A percentile compares a stretch with the other conserved stretches of the same genome.
Conservation (phyloP, 2,113 vertebrate genomes). For the Candoia aspera region DNA sequence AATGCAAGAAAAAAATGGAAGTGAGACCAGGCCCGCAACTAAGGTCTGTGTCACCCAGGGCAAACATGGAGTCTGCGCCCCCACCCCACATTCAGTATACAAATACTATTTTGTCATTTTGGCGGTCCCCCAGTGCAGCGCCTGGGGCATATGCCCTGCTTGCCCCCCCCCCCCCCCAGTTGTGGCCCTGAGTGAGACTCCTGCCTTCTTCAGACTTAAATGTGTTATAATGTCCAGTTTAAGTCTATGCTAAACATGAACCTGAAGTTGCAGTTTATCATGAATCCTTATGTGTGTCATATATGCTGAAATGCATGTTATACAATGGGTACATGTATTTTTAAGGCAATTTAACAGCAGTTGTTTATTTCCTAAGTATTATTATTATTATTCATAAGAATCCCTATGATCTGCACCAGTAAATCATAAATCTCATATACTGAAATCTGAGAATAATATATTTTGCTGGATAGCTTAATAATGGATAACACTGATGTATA, state of each 20-base stretch:
- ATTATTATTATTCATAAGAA: slow-evolving; percentile 24
- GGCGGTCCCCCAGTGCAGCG: too few relatives aligned
- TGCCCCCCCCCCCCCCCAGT: too few relatives aligned
- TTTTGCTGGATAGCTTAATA: slow-evolving; percentile 35
- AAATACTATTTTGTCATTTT: too few relatives aligned
- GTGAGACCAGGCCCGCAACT: too few relatives aligned
- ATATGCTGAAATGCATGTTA: background rate
- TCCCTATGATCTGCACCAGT: slow-evolving; percentile 37
- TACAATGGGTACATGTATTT: background rate
- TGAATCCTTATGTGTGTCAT: background rate
- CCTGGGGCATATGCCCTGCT: too few relatives aligned
- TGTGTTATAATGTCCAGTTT: background rate
- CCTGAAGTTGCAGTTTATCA: slow-evolving; percentile 36
- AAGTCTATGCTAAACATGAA: background rate
- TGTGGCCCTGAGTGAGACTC: background rate
- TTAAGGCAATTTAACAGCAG: slow-evolving; percentile 42
- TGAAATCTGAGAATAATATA: slow-evolving; percentile 49
- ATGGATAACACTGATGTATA: slow-evolving; percentile 48
- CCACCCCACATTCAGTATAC: too few relatives aligned
- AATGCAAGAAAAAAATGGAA: background rate
- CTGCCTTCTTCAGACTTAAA: background rate
- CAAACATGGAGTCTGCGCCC: too few relatives aligned
- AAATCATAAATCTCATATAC: slow-evolving; percentile 44
- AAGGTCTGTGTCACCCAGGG: too few relatives aligned
- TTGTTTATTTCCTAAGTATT: slow-evolving; percentile 18